These are phyloP conservation scores for Scaptodrosophila lebanonensis DNA, from an alignment of 1,140 invertebrate species.

Conservation along the genomic window DNA sequence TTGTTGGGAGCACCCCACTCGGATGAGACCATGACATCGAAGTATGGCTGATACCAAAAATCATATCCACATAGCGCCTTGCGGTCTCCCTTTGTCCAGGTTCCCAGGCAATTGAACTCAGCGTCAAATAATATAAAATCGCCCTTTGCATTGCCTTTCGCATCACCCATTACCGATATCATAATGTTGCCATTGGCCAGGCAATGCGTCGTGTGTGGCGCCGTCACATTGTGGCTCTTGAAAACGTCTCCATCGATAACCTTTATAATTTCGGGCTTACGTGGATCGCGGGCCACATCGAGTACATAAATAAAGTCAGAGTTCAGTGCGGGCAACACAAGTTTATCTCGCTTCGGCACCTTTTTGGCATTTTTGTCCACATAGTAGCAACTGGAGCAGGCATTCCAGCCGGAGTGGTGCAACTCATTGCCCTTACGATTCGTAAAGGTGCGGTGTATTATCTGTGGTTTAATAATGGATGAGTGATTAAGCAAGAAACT, in stretches of 20 bases:
- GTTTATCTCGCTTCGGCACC: conserved; percentile 83
- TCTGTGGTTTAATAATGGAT: conserved; percentile 79
- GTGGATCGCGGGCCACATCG: conserved; percentile 86
- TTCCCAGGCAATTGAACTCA: conserved; percentile 83
- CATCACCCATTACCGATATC: conserved; percentile 95
- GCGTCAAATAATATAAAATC: conserved; percentile 94
- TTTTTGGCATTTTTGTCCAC: conserved; percentile 78
- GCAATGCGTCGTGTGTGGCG: conserved; percentile 96
- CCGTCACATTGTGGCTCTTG: conserved; percentile 83
- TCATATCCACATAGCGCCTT: conserved; percentile 86
- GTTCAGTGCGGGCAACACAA: conserved; percentile 90
- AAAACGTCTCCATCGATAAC: conserved; percentile 86
- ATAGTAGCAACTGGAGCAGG: conserved; percentile 92
- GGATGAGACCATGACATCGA: conserved; percentile 91
- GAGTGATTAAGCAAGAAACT: neutral
- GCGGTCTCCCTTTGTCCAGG: conserved; percentile 82
- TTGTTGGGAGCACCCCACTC: conserved; percentile 95
- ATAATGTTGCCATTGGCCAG: conserved; percentile 93
- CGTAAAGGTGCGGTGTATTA: conserved; percentile 90
- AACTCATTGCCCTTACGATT: conserved; percentile 91
- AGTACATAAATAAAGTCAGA: conserved; percentile 92
- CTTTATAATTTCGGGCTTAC: conserved; percentile 79
- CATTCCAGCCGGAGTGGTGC: conserved; percentile 97
- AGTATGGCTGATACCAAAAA: conserved; percentile 98
- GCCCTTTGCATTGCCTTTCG: conserved; percentile 87